Conservation (phyloP, 2,888 invertebrate species). For the Lasioglossum lativentre region DNA sequence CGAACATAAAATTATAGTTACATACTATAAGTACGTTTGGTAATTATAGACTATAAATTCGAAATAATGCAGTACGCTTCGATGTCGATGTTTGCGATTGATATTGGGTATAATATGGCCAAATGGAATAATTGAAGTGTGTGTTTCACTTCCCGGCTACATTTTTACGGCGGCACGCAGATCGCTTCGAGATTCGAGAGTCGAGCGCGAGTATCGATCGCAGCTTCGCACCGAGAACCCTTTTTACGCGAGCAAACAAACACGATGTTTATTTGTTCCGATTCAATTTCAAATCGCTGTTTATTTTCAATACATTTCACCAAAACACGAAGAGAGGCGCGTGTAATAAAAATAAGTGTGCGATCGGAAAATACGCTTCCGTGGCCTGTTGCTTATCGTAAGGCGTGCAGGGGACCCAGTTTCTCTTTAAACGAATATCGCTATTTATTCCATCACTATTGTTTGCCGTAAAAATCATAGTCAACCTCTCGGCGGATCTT, state of each 20-base stretch:
- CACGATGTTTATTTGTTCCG: conserved; percentile 53
- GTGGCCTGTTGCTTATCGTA: neutral
- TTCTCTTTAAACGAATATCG: neutral
- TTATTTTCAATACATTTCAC: conserved; percentile 49
- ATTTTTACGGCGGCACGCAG: neutral
- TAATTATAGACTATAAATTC: neutral
- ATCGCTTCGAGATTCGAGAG: neutral
- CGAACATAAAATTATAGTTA: neutral
- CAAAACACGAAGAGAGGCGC: conserved; percentile 36
- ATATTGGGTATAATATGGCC: neutral
- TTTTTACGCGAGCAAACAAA: conserved; percentile 51
- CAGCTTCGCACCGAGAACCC: conserved; percentile 41
- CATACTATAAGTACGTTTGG: neutral
- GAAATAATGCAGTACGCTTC: neutral
- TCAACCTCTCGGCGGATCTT: neutral
- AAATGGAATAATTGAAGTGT: neutral
- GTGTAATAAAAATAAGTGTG: conserved; percentile 46
- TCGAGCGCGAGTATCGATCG: conserved; percentile 23
- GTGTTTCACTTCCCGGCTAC: conserved; percentile 4
- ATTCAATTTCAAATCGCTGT: conserved; percentile 59
- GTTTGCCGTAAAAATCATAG: neutral
- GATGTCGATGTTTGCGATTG: neutral
- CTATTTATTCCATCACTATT: neutral
- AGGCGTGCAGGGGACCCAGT: neutral
- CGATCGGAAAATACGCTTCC: conserved; percentile 29